Evolutionary conservation across 1,140 invertebrate genomes (phyloP), one percentile per base, ranked within the genome.

Genomic region (Halictus rubicundus): DNA sequence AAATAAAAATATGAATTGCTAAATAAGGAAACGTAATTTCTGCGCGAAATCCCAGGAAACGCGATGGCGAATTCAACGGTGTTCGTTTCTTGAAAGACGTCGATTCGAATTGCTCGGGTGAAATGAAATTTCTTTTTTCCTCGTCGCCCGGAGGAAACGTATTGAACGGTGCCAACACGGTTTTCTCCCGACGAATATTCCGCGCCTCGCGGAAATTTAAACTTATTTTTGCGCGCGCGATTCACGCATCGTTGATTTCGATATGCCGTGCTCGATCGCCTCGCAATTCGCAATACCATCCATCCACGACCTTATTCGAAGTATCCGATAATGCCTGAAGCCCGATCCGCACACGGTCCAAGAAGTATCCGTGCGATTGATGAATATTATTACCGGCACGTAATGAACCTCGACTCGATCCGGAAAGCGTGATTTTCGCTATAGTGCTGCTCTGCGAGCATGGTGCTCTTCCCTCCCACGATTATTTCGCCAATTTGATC

Each of bases 291-390:
- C 46, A 21, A 42, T 54, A 63, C 46, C 25, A 19, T 14, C 49
- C 12, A 42, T 21, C 27, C 46, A 12, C 2, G 37, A 72, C 19
- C 49, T 64, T 78, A 65, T 72, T 65, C 46, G n/a, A 23, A 54
- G 60, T 72, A 70, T 63, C 66, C 66, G 66, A 77, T 77, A 70
- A 63, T 39, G 21, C 42, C 19, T n/a, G 60, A 23, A 25, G 10
- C 19, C 32, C n/a, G 57, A 70, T 61, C 57, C 19, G 1, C 57
- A 19, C 66, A 32, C 42, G 57, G 16, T 70, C 16, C 39, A 77
- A 37, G 57, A 25, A 61, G 27, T 25, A 52, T 49, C 57, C n/a
- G 12, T 10, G 39, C 57, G 66, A 52, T 19, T 63, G 57, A 52
- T 61, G 66, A 77, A 77, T 61, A 49, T 46, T 46, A 63, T 77